These are phyloP conservation scores for Pollicipes pollicipes DNA, from an alignment of 1,140 invertebrate species.

Conservation along the genomic window DNA sequence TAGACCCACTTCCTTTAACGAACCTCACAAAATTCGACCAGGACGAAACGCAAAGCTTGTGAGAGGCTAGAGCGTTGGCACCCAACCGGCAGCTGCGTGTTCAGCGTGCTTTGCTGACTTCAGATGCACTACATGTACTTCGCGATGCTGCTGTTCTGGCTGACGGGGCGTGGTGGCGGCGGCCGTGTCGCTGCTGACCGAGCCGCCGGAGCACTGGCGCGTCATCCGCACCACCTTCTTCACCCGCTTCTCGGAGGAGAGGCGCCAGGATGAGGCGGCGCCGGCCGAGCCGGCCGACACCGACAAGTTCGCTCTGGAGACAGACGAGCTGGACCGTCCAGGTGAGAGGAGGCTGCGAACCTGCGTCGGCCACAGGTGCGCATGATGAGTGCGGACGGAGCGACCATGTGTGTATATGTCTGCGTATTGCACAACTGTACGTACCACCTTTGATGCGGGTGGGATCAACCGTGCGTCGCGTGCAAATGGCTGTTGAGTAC, in stretches of 20 bases:
- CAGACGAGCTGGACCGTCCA: neutral
- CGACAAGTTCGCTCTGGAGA: neutral
- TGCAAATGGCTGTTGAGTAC: no score
- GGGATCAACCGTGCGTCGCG: no score
- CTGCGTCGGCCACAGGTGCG: no score
- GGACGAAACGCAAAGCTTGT: no score
- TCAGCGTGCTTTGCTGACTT: neutral
- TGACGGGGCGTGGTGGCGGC: constrained; percentile 20
- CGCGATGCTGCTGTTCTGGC: constrained; percentile 24
- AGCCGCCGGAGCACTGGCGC: constrained; percentile 20
- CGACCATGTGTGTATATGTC: no score
- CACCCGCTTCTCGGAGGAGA: constrained; percentile 9
- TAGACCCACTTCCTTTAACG: no score
- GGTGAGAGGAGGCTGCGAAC: no score
- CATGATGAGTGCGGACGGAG: no score
- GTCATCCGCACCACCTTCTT: constrained; percentile 19
- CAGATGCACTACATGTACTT: constrained; percentile 33
- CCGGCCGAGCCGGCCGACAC: neutral
- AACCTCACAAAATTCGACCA: no score
- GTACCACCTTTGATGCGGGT: no score
- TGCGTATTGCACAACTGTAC: no score
- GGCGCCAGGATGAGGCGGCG: neutral
- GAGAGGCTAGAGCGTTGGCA: neutral
- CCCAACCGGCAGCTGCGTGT: neutral
- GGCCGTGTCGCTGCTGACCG: constrained; percentile 25